Base-by-base conservation (phyloP, 2,888 invertebrate species). In the Pandemis heparana region DNA sequence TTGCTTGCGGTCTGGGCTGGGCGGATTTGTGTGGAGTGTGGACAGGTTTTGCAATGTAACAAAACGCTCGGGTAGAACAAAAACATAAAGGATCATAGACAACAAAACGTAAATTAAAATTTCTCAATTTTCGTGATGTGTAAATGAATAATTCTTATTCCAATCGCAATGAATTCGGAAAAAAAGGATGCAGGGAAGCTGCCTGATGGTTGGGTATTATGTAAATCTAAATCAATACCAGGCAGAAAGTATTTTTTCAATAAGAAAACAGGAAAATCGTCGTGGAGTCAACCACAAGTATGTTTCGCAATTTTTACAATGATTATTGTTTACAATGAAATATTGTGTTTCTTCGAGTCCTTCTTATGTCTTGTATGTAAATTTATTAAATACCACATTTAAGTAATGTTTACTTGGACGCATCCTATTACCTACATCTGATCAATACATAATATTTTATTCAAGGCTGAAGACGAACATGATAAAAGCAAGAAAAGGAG, bases 201-300 rank as follows among this genome's bases (percentile, higher is more conserved):
- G 76, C 95, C 96, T 86, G 90, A 90, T 74, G 94, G 94, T 75
- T 94, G 94, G 94, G 86, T 92, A 46, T 83, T 89, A 72, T 94
- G 94, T 80, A 83, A 86, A 53, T 94, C 94, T 5, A 94, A 92
- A 82, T 92, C 93, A 39, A 92, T 84, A 78, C 90, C 90, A 23
- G 92, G 92, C 8, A 89, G 91, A 81, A 91, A 89, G 79, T 94
- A 94, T 85, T 94, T 89, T 87, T 94, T 94, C 80, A 92, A 94
- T 79, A 91, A 83, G 79, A 92, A 87, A 86, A 94, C 92, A 69
- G 94, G 94, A 76, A 91, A 89, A 83, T 94, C 94, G 75, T 92
- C 90, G 76, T 94, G 94, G 94, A 89, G 89, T 46, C 84, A 89
- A 85, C 94, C 94, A 71, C 88, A 89, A 90, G 94, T 94, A 84